Evolutionary conservation across 2,888 invertebrate genomes (phyloP), one percentile per base, ranked within the genome.

Genomic region (Dendrolimus pini): DNA sequence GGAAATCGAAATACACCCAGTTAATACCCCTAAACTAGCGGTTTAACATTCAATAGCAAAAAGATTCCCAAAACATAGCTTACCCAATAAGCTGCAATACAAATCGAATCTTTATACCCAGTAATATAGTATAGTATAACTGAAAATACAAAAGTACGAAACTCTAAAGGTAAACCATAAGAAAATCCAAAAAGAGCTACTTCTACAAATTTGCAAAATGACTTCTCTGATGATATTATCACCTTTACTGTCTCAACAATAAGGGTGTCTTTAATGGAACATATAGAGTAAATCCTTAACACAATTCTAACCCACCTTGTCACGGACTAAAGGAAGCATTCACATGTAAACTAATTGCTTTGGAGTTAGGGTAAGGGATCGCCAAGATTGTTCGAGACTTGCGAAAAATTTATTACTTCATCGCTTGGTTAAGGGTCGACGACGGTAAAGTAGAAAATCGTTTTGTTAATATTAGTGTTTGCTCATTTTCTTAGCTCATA

Each of bases 281-380:
- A 47, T 47, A 47, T 47, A 47, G 47, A 67, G 66, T 65, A 71
- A 74, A 72, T 78, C 83, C 81, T 84, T 84, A 83, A 82, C 73
- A 72, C 79, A 77, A 85, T 85, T 80, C 78, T 74, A 69, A 69
- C 69, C 69, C 74, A 69, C 65, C 77, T 76, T 77, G 75, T 85
- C 86, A 84, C 71, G 59, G 62, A 66, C 59, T 71, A 68, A 72
- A 61, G 66, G 74, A 61, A 68, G 82, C 84, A 77, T 82, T 85
- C 84, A 85, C 60, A 74, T 71, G 77, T 70, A 71, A 77, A 73
- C 30, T 63, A 67, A 62, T 70, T 69, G 73, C 72, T 30, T 72
- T 10, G 47, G 12, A 47, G 47, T 12, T 47, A 30, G 72, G 68
- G 59, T 64, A 67, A 68, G 61, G 54, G 63, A 62, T 64, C 61